Conservation (phyloP, 2,113 vertebrate species). For the Hippocampus mohnikei region DNA sequence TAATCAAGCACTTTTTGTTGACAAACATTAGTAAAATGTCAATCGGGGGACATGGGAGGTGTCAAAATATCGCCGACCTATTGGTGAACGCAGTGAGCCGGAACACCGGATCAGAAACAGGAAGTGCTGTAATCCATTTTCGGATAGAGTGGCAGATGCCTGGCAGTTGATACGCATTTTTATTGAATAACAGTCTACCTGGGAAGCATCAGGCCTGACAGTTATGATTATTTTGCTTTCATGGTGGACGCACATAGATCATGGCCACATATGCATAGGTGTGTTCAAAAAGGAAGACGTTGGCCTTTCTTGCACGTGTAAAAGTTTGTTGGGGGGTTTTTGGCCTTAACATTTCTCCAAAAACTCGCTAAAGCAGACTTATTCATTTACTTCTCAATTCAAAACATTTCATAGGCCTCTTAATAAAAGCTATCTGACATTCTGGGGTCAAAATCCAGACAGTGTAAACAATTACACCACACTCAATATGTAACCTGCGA, state of each 20-base stretch:
- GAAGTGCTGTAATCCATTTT: slow-evolving; percentile 25
- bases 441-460: background rate
- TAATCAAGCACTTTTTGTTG: background rate
- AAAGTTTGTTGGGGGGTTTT: background rate
- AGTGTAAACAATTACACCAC: background rate
- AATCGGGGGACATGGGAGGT: background rate
- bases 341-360: background rate
- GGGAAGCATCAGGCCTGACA: slow-evolving; percentile 9
- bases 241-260: background rate
- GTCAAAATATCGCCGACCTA: background rate
- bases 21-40: background rate
- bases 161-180: background rate
- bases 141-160: slow-evolving; percentile 33
- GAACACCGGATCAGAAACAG: slow-evolving; percentile 6
- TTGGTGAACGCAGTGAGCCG: background rate
- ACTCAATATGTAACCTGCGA: background rate
- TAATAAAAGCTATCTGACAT: background rate
- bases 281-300: background rate
- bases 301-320: background rate
- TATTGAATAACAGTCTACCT: slow-evolving; percentile 21
- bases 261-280: background rate
- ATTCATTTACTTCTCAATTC: background rate
- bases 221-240: background rate
- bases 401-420: background rate
- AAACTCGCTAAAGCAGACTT: background rate